Evolutionary conservation across 2,113 vertebrate genomes (phyloP).

Genomic region (Oreochromis tanganicae): DNA sequence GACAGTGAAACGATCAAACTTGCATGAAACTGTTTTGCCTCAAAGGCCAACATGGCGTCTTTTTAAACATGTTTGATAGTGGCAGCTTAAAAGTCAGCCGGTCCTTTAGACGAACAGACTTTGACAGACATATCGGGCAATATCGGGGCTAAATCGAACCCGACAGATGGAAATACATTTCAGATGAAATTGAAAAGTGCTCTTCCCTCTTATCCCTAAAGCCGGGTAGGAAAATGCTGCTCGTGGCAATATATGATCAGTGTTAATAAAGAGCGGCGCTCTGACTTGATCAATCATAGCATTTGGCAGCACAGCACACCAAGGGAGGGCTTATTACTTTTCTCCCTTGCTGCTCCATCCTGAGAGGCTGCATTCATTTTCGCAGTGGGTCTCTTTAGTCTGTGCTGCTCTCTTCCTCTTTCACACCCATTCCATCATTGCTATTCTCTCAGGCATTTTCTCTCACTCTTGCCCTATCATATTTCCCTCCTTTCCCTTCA

Average conservation of each 20-base stretch:
- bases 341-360: conserved; percentile 28
- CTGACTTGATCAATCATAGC: conserved; percentile 64
- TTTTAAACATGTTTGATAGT: conserved; percentile 22
- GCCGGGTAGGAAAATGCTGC: conserved; percentile 12
- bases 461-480: conserved; percentile 2
- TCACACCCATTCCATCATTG: conserved; percentile 48
- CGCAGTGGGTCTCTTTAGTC: conserved; percentile 27
- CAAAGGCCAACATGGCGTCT: conserved; percentile 27
- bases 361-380: conserved; percentile 52
- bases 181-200: conserved; percentile 4
- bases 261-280: conserved; percentile 53
- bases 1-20: conserved; percentile 7
- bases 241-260: conserved; percentile 11
- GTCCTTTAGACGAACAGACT: conserved; percentile 2
- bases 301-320: conserved; percentile 22
- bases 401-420: conserved; percentile 44
- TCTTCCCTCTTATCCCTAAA: conserved; percentile 36
- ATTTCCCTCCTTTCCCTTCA: conserved; percentile 9
- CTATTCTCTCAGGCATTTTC: conserved; percentile 19
- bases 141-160: conserved; percentile 1
- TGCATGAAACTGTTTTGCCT: background rate
- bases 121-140: conserved; percentile 28
- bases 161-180: conserved; percentile 37
- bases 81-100: conserved; percentile 11
- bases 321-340: conserved; percentile 55